Conservation (phyloP, 2,888 invertebrate species). For the Morpho deidamia region DNA sequence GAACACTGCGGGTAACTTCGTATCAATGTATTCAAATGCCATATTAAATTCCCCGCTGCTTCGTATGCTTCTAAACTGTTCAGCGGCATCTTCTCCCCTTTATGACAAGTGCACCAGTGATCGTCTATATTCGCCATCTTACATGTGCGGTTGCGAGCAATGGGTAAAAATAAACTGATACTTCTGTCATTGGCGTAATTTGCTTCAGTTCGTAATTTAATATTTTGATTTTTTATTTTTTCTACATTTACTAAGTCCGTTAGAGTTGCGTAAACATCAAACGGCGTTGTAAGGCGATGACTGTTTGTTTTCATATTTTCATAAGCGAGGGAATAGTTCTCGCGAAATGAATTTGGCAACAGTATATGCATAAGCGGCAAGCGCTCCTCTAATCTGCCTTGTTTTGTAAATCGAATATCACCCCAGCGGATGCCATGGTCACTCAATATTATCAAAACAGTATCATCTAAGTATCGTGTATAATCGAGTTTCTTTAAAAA, state of each 20-base stretch:
- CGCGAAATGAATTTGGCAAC: slow-evolving; percentile 85
- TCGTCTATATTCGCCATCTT: slow-evolving; percentile 85
- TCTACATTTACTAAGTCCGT: slow-evolving; percentile 80
- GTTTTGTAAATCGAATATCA: slow-evolving; percentile 87
- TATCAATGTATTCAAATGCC: slow-evolving; percentile 81
- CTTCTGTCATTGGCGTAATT: slow-evolving; percentile 72
- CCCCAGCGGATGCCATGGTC: slow-evolving; percentile 96
- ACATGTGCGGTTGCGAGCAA: slow-evolving; percentile 87
- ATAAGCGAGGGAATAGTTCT: slow-evolving; percentile 79
- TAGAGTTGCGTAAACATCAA: slow-evolving; percentile 90
- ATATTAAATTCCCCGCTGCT: slow-evolving; percentile 80
- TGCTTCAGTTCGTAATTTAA: slow-evolving; percentile 46
- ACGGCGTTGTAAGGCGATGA: slow-evolving; percentile 86
- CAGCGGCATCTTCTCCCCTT: slow-evolving; percentile 74
- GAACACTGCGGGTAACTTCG: slow-evolving; percentile 81
- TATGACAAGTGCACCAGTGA: slow-evolving; percentile 94
- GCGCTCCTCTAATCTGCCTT: slow-evolving; percentile 92
- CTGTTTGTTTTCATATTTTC: slow-evolving; percentile 82
- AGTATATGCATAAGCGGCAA: slow-evolving; percentile 88
- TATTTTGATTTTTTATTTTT: slow-evolving; percentile 53
- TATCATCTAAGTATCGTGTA: slow-evolving; percentile 79
- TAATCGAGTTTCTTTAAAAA: slow-evolving; percentile 77
- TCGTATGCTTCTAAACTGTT: slow-evolving; percentile 74
- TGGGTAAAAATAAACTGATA: slow-evolving; percentile 86
- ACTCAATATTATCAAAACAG: slow-evolving; percentile 86